These are phyloP conservation scores for Penaeus monodon DNA, from an alignment of 2,888 invertebrate genomes.

Conservation along the genomic window DNA sequence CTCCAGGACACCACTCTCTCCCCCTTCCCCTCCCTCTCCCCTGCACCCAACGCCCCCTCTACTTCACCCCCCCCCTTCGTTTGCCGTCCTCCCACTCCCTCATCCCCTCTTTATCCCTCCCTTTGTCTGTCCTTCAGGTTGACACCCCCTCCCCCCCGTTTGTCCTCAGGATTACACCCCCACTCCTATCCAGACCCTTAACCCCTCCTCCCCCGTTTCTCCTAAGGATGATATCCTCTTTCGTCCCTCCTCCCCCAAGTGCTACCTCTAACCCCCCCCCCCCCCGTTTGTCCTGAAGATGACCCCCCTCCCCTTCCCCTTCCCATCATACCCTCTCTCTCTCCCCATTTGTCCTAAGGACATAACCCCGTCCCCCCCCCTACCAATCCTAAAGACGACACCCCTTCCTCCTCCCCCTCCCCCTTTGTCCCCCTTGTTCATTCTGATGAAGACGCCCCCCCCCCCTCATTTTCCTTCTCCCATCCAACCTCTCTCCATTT, in stretches of 20 bases:
- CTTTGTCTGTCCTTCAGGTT: neutral
- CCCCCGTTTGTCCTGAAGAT: neutral
- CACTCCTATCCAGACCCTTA: neutral
- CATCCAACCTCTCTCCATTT: neutral
- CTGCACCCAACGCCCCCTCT: neutral
- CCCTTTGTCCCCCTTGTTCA: neutral
- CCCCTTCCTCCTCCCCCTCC: neutral
- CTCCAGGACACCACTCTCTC: too few relatives aligned
- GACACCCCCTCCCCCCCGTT: neutral
- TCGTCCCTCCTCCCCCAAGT: neutral
- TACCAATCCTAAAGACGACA: too few relatives aligned
- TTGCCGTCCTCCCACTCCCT: too few relatives aligned
- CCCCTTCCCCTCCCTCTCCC: neutral
- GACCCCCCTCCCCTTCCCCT: neutral
- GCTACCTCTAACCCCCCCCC: neutral
- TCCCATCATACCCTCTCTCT: neutral
- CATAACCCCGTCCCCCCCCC: too few relatives aligned
- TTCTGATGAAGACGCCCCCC: neutral
- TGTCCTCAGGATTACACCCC: neutral
- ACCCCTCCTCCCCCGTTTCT: neutral
- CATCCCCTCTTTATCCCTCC: neutral
- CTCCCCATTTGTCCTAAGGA: neutral
- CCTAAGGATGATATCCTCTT: neutral
- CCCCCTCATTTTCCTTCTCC: neutral
- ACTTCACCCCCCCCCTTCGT: too few relatives aligned